phyloP scores from a whole-genome alignment of 2,113 vertebrate species.

The Camelus bactrianus region DNA sequence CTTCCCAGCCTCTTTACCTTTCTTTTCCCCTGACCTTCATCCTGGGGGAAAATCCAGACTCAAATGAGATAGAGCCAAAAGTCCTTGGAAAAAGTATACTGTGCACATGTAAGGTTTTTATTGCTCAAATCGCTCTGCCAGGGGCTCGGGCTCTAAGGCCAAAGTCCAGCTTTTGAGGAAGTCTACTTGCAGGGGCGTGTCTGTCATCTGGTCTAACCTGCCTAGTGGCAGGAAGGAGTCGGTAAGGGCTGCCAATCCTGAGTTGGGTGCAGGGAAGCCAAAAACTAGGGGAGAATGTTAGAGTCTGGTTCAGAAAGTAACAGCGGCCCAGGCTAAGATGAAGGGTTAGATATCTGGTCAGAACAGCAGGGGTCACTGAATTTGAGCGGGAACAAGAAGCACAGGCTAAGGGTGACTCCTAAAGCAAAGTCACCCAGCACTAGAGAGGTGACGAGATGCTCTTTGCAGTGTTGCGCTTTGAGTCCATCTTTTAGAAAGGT shows the following conservation, averaged over 20 bases:
- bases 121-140: conserved; percentile 1
- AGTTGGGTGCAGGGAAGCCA: neutral
- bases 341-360: neutral
- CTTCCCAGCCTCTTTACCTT: neutral
- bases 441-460: neutral
- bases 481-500: neutral
- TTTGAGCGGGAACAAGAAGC: neutral
- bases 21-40: neutral
- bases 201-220: neutral
- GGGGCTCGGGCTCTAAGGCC: neutral
- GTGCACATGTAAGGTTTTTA: conserved; percentile 13
- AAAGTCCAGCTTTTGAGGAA: conserved; percentile 43
- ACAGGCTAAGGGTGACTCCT: neutral
- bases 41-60: neutral
- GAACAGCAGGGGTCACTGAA: neutral
- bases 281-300: neutral
- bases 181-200: neutral
- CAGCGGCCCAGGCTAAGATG: neutral
- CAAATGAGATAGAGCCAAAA: neutral
- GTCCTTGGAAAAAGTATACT: neutral
- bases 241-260: neutral
- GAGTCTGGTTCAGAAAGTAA: neutral
- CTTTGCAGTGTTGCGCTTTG: neutral
- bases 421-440: neutral
- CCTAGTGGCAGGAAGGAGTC: neutral